Percentiles rank a stretch among this genome's conserved stretches.
phyloP scores from a whole-genome alignment of 2,113 vertebrate genomes.

The Micronycteris hirsuta region DNA sequence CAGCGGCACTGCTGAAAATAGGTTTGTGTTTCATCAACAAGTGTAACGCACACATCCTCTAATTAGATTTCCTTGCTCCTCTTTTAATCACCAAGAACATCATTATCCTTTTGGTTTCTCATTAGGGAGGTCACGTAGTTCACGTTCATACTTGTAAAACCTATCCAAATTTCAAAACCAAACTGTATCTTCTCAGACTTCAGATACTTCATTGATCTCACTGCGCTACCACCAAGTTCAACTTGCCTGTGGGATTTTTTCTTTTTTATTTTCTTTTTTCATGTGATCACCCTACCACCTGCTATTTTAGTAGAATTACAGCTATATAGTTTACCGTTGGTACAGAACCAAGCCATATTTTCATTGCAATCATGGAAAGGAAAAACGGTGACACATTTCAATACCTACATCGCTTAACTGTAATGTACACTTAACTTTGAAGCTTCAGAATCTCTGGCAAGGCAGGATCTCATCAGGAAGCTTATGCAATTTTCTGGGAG shows the following conservation, averaged over 20 bases:
- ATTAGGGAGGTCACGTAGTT: slow-evolving; percentile 74
- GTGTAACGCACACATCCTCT: slow-evolving; percentile 44
- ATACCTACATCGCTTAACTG: not conserved
- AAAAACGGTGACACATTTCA: not conserved
- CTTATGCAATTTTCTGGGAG: not conserved
- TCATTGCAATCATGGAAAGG: not conserved
- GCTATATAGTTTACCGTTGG: not conserved
- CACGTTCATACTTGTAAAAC: slow-evolving; percentile 51
- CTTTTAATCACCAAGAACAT: slow-evolving; percentile 75
- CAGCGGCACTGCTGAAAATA: slow-evolving; percentile 66
- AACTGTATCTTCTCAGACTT: slow-evolving; percentile 28
- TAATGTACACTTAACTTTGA: not conserved
- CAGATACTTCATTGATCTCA: slow-evolving; percentile 33
- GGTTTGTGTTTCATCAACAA: slow-evolving; percentile 67
- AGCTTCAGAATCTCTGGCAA: not conserved
- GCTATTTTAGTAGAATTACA: slow-evolving; percentile 3
- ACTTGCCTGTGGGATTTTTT: not conserved
- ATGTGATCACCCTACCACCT: not conserved
- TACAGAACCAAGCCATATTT: not conserved
- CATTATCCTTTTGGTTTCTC: slow-evolving; percentile 74
- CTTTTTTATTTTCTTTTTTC: not conserved
- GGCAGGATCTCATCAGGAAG: not conserved
- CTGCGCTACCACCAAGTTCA: slow-evolving; percentile 16
- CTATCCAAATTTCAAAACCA: slow-evolving; percentile 53
- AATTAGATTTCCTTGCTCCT: slow-evolving; percentile 76